A percentile compares a stretch with the other conserved stretches of the same genome.
These are phyloP conservation scores for Drosophila azteca DNA, from an alignment of 1,140 invertebrate genomes.

Conservation along the genomic window DNA sequence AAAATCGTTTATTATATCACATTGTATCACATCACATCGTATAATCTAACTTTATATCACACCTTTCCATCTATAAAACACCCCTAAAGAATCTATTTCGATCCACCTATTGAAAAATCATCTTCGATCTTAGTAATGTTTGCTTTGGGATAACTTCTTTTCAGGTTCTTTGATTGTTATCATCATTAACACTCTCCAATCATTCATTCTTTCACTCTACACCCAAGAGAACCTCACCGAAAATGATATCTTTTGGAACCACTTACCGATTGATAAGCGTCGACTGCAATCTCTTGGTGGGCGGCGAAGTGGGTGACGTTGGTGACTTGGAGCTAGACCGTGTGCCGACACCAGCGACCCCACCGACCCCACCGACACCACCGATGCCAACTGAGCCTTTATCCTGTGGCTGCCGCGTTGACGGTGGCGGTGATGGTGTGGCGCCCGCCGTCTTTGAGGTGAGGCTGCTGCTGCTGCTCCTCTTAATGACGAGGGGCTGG, in stretches of 20 bases:
- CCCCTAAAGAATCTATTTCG: too few relatives aligned
- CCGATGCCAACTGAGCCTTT: constrained; percentile 71
- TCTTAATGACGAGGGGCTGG: constrained; percentile 32
- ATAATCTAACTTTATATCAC: too few relatives aligned
- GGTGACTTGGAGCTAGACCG: constrained; percentile 51
- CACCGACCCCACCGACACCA: not conserved
- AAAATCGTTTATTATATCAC: too few relatives aligned
- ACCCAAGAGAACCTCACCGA: too few relatives aligned
- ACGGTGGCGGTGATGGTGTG: constrained; percentile 44
- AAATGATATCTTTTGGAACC: not conserved
- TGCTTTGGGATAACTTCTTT: too few relatives aligned
- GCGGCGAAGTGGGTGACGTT: constrained; percentile 57
- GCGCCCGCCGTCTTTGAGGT: not conserved
- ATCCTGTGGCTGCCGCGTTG: constrained; percentile 77
- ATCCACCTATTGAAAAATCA: too few relatives aligned
- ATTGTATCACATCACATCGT: too few relatives aligned
- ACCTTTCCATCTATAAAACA: too few relatives aligned
- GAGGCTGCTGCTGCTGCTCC: constrained; percentile 38
- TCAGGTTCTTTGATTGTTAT: too few relatives aligned
- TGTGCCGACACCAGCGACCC: constrained; percentile 19
- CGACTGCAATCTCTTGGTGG: constrained; percentile 61
- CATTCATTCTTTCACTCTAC: too few relatives aligned
- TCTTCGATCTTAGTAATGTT: too few relatives aligned
- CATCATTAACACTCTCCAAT: too few relatives aligned
- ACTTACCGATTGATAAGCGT: constrained; percentile 66